Percentiles rank a stretch among this genome's conserved stretches.
These are phyloP conservation scores for Drosophila mayri DNA, from an alignment of 1,140 invertebrate genomes.

Conservation along the genomic window DNA sequence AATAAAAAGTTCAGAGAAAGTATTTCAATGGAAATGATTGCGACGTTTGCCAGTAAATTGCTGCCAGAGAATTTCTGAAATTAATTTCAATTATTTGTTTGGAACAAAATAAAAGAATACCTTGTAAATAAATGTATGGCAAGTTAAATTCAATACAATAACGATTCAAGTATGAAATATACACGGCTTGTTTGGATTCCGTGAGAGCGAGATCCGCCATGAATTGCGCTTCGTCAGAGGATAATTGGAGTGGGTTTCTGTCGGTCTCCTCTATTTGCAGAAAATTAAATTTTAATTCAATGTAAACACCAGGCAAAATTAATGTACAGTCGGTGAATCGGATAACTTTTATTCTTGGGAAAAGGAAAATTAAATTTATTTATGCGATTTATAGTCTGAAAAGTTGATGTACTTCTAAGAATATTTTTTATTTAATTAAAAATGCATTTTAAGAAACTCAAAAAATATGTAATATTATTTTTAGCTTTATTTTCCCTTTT, in stretches of 20 bases:
- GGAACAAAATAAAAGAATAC: background rate
- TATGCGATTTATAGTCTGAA: background rate
- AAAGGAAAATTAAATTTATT: background rate
- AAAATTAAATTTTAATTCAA: slow-evolving; percentile 28
- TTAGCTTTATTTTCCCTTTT: no score
- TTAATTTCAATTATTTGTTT: slow-evolving; percentile 68
- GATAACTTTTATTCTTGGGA: background rate
- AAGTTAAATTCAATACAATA: slow-evolving; percentile 41
- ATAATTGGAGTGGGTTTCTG: slow-evolving; percentile 1
- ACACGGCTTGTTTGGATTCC: slow-evolving; percentile 22
- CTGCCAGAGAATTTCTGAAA: slow-evolving; percentile 48
- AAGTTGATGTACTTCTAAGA: background rate
- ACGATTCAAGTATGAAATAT: slow-evolving; percentile 48
- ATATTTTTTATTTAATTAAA: background rate
- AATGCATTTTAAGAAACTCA: no score
- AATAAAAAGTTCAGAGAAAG: slow-evolving; percentile 43
- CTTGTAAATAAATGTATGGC: slow-evolving; percentile 32
- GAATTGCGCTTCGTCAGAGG: background rate
- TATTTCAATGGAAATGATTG: slow-evolving; percentile 33
- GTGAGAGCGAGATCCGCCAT: slow-evolving; percentile 14
- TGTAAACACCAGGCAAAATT: background rate
- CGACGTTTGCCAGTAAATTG: slow-evolving; percentile 36
- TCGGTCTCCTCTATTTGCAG: slow-evolving; percentile 4
- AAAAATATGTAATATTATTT: background rate
- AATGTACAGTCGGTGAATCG: background rate